These are phyloP conservation scores for Dysidea cf. avara DNA, from an alignment of 37 sponge, comb jelly and placozoan genomes.

Conservation along the genomic window DNA sequence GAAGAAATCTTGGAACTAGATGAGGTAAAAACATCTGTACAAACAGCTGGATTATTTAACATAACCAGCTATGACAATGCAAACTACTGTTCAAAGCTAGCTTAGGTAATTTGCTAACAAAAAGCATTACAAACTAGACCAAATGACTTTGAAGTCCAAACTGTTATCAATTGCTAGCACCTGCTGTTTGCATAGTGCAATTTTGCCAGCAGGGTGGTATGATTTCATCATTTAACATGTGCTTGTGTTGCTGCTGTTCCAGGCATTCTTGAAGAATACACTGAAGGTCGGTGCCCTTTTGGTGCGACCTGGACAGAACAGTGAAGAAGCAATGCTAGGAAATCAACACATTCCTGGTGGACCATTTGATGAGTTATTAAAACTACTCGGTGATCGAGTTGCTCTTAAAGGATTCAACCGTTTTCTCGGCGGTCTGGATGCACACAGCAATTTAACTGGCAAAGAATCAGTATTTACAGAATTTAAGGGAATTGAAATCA, in stretches of 20 bases:
- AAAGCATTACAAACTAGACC: too few species aligned
- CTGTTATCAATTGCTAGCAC: too few species aligned
- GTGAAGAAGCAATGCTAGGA: conserved; percentile 86
- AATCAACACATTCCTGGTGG: conserved; percentile 71
- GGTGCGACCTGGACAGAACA: conserved; percentile 78
- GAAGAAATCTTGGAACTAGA: conserved; percentile 86
- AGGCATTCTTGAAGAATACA: conserved; percentile 65
- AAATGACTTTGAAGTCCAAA: too few species aligned
- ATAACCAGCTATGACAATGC: neutral
- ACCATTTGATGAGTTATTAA: neutral
- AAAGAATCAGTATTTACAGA: conserved; percentile 82
- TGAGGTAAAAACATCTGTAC: conserved; percentile 46
- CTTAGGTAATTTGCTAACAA: too few species aligned
- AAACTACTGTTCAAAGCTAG: neutral
- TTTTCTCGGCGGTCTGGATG: conserved; percentile 90
- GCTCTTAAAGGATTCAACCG: conserved; percentile 81
- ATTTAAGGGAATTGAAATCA: conserved; percentile 72
- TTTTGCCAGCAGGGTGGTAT: too few species aligned
- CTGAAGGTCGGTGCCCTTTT: conserved; percentile 85
- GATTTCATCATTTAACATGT: too few species aligned
- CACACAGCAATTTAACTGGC: conserved; percentile 78
- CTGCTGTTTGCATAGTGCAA: too few species aligned
- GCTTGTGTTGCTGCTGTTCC: too few species aligned
- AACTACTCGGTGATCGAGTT: conserved; percentile 41
- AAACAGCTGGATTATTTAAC: neutral